phyloP scores from a whole-genome alignment of 2,113 vertebrate genomes.

The Pipa parva region DNA sequence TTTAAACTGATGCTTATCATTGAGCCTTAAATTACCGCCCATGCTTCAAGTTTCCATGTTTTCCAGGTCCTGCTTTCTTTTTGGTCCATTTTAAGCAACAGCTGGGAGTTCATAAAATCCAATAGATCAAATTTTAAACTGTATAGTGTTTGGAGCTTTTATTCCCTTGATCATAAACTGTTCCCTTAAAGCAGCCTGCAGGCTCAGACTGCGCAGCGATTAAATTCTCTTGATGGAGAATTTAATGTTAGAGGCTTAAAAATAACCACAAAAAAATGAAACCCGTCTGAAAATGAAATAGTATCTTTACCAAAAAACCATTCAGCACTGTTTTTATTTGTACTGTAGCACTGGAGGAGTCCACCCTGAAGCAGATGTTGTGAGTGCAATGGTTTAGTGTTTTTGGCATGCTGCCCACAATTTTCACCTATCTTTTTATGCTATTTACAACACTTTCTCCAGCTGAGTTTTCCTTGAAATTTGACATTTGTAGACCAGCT shows the following conservation, averaged over 20 bases:
- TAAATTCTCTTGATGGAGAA: conserved; percentile 35
- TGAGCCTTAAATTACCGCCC: not conserved
- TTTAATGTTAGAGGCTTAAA: conserved; percentile 33
- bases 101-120: conserved; percentile 12
- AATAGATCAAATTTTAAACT: conserved; percentile 10
- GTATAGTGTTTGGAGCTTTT: conserved; percentile 1
- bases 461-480: conserved; percentile 74
- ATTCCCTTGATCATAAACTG: conserved; percentile 22
- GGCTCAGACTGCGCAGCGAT: conserved; percentile 20
- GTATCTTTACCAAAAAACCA: conserved; percentile 42
- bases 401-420: conserved; percentile 74
- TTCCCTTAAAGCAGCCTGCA: conserved; percentile 20
- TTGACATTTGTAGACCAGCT: conserved; percentile 52
- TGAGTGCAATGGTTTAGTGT: conserved; percentile 76
- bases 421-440: conserved; percentile 89
- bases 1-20: not conserved
- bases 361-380: conserved; percentile 89
- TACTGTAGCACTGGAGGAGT: conserved; percentile 58
- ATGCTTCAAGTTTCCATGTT: not conserved
- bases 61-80: not conserved
- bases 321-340: conserved; percentile 45
- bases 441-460: conserved; percentile 87
- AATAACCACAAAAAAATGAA: conserved; percentile 37
- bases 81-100: conserved; percentile 2
- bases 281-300: conserved; percentile 38